A percentile compares a stretch with the other conserved stretches of the same genome.
phyloP scores from a whole-genome alignment of 2,888 invertebrate species.

The Mystacides longicornis region DNA sequence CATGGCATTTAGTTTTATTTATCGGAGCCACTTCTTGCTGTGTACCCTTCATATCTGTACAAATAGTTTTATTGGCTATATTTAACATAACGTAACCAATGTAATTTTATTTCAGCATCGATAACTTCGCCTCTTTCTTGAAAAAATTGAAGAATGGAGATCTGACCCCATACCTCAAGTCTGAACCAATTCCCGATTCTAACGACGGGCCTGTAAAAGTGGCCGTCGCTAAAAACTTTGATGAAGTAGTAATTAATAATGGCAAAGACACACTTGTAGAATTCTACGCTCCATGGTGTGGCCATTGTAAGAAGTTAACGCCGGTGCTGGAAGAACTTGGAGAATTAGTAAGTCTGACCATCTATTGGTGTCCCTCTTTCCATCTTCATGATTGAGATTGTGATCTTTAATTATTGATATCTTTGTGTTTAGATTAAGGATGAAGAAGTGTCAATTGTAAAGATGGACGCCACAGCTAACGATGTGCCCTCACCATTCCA shows the following conservation, averaged over 20 bases:
- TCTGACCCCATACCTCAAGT: conserved; percentile 89
- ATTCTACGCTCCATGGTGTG: conserved; percentile 99
- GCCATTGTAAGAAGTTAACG: conserved; percentile 94
- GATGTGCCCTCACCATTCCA: conserved; percentile 89
- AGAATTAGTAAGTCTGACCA: conserved; percentile 54
- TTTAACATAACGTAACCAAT: too few relatives aligned
- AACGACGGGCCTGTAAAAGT: conserved; percentile 79
- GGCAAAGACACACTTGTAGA: conserved; percentile 91
- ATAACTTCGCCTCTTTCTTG: conserved; percentile 76
- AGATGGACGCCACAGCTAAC: conserved; percentile 98
- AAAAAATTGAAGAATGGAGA: conserved; percentile 74
- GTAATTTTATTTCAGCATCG: conserved; percentile 55
- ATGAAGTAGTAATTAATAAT: conserved; percentile 85
- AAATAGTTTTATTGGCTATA: too few relatives aligned
- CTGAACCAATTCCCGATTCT: conserved; percentile 82
- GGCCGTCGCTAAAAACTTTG: conserved; percentile 95
- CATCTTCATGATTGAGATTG: too few relatives aligned
- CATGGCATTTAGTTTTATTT: too few relatives aligned
- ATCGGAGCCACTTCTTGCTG: too few relatives aligned
- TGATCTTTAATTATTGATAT: too few relatives aligned
- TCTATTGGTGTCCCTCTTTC: not conserved
- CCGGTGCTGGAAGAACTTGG: conserved; percentile 94
- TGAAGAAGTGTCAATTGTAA: conserved; percentile 87
- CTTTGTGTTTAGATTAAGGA: conserved; percentile 56
- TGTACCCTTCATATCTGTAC: too few relatives aligned